Evolutionary conservation across 2,888 invertebrate species (phyloP), one percentile per base, ranked within the genome.

Genomic region (Theristus sp.): DNA sequence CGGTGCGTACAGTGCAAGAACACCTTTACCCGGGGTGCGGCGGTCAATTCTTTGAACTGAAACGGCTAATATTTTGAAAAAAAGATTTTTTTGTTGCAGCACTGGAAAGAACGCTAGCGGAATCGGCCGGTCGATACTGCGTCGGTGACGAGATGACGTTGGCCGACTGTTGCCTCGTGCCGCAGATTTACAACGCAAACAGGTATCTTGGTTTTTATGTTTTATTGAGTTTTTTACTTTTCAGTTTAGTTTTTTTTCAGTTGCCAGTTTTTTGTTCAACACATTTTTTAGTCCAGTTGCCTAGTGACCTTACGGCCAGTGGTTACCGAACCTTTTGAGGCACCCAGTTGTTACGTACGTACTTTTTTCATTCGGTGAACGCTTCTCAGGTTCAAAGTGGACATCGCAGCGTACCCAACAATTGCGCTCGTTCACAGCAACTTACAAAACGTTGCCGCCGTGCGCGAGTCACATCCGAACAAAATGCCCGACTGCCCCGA

Each of bases 91-190:
- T n/a, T 49, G n/a, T 73, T 75, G 59, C 82, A 74, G 93, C 89
- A 0, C 84, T 91, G 13, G 93, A 94, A 77, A 85, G 86, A 73
- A 78, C 87, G 30, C 77, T 94, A 20, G 83, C 84, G 0, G 81
- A 84, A 1, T 85, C 84, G 58, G 86, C 89, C 22, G 76, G 75
- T 1, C 69, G 67, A 73, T 94, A 87, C 73, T 89, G 88, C 72
- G 86, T 91, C 1, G 93, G 93, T 0, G 89, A 94, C 75, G 84
- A 86, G 68, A 84, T 94, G 62, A 87, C 90, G 0, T 77, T 93
- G 71, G 93, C 94, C 2, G 94, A 96, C 76, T 86, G 89, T 71
- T 93, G 89, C 74, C 79, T 94, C 62, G 86, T 93, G 60, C 93
- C 94, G 55, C 93, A 94, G 79, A 86, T 91, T 59, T 89, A 86